phyloP scores from a whole-genome alignment of 2,888 invertebrate species.

The Polia nebulosa region DNA sequence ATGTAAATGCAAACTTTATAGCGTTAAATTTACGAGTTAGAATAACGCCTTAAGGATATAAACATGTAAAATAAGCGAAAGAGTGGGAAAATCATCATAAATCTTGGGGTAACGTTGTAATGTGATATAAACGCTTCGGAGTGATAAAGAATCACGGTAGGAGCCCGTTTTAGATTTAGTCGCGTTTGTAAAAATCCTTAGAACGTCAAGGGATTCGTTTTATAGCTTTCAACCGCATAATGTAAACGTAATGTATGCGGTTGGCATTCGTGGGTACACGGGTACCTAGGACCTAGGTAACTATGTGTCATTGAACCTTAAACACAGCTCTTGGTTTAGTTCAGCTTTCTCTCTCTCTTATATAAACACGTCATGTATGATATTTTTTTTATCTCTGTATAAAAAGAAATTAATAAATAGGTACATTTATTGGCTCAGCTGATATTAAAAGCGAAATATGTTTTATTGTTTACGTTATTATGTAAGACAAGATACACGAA shows the following conservation, averaged over 20 bases:
- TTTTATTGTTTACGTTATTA: not conserved
- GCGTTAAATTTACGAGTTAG: slow-evolving; percentile 69
- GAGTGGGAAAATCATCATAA: slow-evolving; percentile 79
- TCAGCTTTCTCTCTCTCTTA: too few relatives aligned
- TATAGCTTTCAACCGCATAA: slow-evolving; percentile 84
- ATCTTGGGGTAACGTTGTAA: slow-evolving; percentile 77
- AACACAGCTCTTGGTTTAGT: slow-evolving; percentile 20
- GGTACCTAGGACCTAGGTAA: slow-evolving; percentile 50
- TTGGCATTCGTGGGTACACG: slow-evolving; percentile 50
- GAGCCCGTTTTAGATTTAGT: slow-evolving; percentile 77
- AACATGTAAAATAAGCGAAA: slow-evolving; percentile 66
- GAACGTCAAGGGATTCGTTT: slow-evolving; percentile 84
- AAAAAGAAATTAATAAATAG: not conserved
- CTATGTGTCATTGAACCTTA: slow-evolving; percentile 56
- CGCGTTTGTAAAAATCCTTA: slow-evolving; percentile 79
- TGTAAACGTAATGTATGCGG: slow-evolving; percentile 75
- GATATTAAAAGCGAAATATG: not conserved
- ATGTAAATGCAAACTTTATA: slow-evolving; percentile 73
- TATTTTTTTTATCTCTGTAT: not conserved
- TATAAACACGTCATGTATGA: too few relatives aligned
- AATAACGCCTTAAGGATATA: slow-evolving; percentile 59
- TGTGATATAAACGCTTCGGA: slow-evolving; percentile 78
- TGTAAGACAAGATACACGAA: not conserved
- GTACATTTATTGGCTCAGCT: slow-evolving; percentile 15
- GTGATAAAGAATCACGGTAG: slow-evolving; percentile 79